Evolutionary conservation across 2,888 invertebrate species (phyloP), one percentile per base, ranked within the genome.

Genomic region (Elmis aenea): DNA sequence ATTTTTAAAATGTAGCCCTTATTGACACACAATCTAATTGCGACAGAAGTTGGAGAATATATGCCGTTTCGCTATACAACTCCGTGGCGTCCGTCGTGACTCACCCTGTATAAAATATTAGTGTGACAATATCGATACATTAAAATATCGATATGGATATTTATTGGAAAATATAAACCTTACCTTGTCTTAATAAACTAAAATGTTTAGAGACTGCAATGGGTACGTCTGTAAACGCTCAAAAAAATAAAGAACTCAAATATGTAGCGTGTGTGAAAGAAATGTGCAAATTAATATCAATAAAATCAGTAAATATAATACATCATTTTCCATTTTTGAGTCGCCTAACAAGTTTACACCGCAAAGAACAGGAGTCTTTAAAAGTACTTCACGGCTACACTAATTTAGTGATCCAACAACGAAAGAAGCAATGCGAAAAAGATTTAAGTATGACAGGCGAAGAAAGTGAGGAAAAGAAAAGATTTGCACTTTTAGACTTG

Each of bases 151-250:
- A 6, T 5, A 6, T 18, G 5, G 6, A 18, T 18, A 5, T 18
- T 18, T 18, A 18, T 5, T 18, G 18, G 5, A 18, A 5, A 18
- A 18, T 5, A 18, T 18, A 6, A 18, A 5, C 18, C 18, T 18
- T 18, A 18, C 6, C 6, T 5, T 5, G 6, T 6, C 18, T 18
- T 23, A n/a, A 23, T 23, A 5, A 5, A 8, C 9, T n/a, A 5
- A 5, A 18, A 6, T 22, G 23, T 23, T 8, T 9, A 85, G 90
- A 90, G 68, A 82, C 87, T 4, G 84, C 91, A 8, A 92, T 92
- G 90, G 91, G 90, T 0, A 76, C 79, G 5, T 74, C 76, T 13
- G 69, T 87, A 0, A 72, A 85, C 57, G 85, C 88, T 0, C 88
- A 90, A 61, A 68, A 69, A 3, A 70, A 83, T 54, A 70, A 71